A percentile compares a stretch with the other conserved stretches of the same genome.
These are phyloP conservation scores for Triplophysa dalaica DNA, from an alignment of 2,113 vertebrate genomes.

Conservation along the genomic window DNA sequence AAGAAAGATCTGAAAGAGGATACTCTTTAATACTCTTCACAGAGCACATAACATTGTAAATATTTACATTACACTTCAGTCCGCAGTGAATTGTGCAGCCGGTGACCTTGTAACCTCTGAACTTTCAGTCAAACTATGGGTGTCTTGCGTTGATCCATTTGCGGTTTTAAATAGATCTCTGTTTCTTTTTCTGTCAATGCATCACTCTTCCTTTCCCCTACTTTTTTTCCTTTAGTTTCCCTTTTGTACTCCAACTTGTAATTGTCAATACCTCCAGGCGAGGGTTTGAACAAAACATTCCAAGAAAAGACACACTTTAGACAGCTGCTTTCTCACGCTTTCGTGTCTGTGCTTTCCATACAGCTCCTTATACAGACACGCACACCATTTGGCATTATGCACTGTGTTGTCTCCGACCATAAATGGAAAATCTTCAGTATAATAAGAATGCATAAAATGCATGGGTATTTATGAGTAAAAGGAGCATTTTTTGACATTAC, in stretches of 20 bases:
- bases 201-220: not conserved
- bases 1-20: not conserved
- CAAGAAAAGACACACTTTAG: not conserved
- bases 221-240: constrained; percentile 3
- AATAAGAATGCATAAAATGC: not conserved
- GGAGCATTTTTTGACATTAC: not conserved
- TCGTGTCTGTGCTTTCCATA: not conserved
- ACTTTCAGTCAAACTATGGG: constrained; percentile 25
- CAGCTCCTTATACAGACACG: not conserved
- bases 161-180: not conserved
- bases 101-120: constrained; percentile 49
- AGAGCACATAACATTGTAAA: not conserved
- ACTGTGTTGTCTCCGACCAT: not conserved
- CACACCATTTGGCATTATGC: not conserved
- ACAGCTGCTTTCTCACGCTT: not conserved
- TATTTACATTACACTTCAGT: constrained; percentile 33
- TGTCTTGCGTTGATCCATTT: not conserved
- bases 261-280: constrained; percentile 30
- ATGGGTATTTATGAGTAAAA: not conserved
- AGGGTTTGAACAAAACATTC: constrained; percentile 42
- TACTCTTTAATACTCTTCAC: not conserved
- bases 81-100: constrained; percentile 20
- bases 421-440: not conserved
- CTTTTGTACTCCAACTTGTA: not conserved
- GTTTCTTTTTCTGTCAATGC: not conserved